Conservation (phyloP, 53 echinoderm and acorn worm genomes). For the Zoroaster sp. region DNA sequence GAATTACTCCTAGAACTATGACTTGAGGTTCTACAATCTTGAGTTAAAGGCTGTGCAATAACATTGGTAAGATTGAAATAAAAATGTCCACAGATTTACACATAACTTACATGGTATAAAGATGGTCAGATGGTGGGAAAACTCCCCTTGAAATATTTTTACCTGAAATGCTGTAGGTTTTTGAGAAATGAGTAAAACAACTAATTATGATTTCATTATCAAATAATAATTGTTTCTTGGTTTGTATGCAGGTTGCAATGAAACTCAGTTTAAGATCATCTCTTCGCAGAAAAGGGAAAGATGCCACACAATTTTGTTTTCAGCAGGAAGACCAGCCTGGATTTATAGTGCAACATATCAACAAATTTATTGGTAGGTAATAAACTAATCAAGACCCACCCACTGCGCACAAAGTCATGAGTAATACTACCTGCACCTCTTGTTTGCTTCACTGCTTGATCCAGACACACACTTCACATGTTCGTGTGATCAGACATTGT, state of each 20-base stretch:
- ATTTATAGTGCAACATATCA: neutral
- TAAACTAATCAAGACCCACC: neutral
- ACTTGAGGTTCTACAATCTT: no score
- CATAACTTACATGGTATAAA: no score
- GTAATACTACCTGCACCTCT: no score
- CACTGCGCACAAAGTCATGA: no score
- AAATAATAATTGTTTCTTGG: neutral
- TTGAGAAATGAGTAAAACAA: neutral
- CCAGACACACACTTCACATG: neutral
- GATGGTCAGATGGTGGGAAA: neutral
- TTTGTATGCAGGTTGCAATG: neutral
- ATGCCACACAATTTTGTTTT: neutral
- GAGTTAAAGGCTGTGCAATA: no score
- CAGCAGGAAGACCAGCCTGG: neutral
- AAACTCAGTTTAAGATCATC: neutral
- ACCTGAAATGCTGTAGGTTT: no score
- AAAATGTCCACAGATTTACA: no score
- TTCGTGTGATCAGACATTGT: neutral
- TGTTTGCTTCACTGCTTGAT: neutral
- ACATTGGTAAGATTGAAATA: no score
- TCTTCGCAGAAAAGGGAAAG: neutral
- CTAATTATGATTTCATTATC: neutral
- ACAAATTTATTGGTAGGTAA: slow-evolving; percentile 6
- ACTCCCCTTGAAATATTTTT: neutral
- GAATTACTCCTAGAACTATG: no score